These are phyloP conservation scores for Sphaerophoria taeniata DNA, from an alignment of 2,888 invertebrate species.

Conservation along the genomic window DNA sequence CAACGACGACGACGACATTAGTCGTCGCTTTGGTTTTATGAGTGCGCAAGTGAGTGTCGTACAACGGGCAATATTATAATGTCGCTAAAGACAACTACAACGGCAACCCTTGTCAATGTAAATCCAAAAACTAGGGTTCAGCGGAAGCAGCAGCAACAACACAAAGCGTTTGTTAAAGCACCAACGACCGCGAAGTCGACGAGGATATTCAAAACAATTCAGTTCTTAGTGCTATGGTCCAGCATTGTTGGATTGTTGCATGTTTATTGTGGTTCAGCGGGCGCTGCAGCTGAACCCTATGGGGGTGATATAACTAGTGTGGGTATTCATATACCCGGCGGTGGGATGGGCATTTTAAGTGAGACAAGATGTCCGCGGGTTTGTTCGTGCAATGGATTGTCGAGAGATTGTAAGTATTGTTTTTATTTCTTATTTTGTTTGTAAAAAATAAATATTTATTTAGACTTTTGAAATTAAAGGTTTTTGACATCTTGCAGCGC, in stretches of 20 bases:
- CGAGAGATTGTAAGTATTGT: slow-evolving; percentile 91
- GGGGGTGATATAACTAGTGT: slow-evolving; percentile 80
- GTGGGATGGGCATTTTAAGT: slow-evolving; percentile 79
- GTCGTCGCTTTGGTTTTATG: slow-evolving; percentile 59
- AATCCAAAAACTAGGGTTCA: slow-evolving; percentile 59
- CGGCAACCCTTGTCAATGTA: slow-evolving; percentile 53
- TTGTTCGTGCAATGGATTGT: slow-evolving; percentile 91
- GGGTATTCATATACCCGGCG: slow-evolving; percentile 81
- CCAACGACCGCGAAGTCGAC: slow-evolving; percentile 19
- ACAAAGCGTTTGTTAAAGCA: slow-evolving; percentile 19
- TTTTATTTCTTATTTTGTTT: slow-evolving; percentile 31
- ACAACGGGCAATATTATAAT: slow-evolving; percentile 46
- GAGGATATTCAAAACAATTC: slow-evolving; percentile 73
- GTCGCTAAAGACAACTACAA: slow-evolving; percentile 67
- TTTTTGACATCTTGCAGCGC: no score
- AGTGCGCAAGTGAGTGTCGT: slow-evolving; percentile 51
- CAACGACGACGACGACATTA: slow-evolving; percentile 9
- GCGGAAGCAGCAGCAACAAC: background rate
- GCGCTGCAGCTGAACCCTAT: slow-evolving; percentile 79
- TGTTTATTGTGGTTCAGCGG: slow-evolving; percentile 62
- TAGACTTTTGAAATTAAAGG: slow-evolving; percentile 5
- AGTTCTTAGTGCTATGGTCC: slow-evolving; percentile 64
- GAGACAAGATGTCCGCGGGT: slow-evolving; percentile 88
- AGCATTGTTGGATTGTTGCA: slow-evolving; percentile 64
- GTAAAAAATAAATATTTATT: slow-evolving; percentile 3